Evolutionary conservation across 2,113 vertebrate genomes (phyloP), one percentile per base, ranked within the genome.

Genomic region (Oryzias melastigma): DNA sequence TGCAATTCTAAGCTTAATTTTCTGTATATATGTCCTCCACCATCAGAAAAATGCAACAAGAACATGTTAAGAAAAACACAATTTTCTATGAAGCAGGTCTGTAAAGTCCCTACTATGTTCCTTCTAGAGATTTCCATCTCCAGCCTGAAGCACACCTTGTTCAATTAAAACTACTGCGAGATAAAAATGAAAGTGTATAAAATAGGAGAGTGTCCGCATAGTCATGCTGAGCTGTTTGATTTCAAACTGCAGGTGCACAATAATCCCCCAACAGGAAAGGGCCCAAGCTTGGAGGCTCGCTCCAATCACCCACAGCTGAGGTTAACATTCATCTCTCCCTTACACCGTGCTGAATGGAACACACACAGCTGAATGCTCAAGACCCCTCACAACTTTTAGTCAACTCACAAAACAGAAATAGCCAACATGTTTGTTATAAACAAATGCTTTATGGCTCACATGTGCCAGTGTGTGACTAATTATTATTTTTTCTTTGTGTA

Each of bases 401-500:
- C 25, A 65, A 43, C 27, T 42, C 19, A 29, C 13, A 1, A 24
- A 54, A 62, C 63, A 43, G 24, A 53, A 48, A 74, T 55, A 58
- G 44, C 68, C 19, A 42, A 62, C 62, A 49, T 59, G 49, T 49
- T 75, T 65, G 49, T 59, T 57, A 68, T 46, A 29, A 69, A 50
- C 24, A 48, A 49, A 51, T 17, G 20, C 62, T 68, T 49, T n/a
- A 19, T 52, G 48, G 52, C 41, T 18, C 8, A 1, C 22, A 47
- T 60, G 59, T 67, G 72, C 50, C 58, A 42, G 40, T 43, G 66
- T 74, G 77, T 66, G 73, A 77, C 83, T 77, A 74, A 85, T 85
- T 82, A 66, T 80, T 82, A 71, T 70, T 62, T 76, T 73, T 72
- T 51, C 52, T 71, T 60, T 63, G 68, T 75, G 65, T 80, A 68